phyloP scores from a whole-genome alignment of 2,113 vertebrate species.

The Chauna torquata region DNA sequence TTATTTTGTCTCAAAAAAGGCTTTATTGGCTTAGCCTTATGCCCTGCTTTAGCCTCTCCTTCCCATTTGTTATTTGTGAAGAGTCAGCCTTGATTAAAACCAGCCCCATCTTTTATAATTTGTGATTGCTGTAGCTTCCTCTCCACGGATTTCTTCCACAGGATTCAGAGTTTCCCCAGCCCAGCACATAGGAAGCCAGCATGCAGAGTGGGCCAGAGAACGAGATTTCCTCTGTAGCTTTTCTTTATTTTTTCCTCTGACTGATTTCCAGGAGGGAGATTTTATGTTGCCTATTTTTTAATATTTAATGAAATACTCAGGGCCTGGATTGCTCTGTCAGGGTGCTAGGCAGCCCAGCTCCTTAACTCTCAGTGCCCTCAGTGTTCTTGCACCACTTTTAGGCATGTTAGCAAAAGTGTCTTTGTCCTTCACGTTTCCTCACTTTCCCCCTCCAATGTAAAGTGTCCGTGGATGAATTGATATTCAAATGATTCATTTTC shows the following conservation, averaged over 20 bases:
- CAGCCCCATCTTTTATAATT: conserved; percentile 51
- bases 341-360: background rate
- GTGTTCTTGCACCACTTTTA: background rate
- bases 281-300: conserved; percentile 13
- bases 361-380: background rate
- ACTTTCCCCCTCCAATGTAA: background rate
- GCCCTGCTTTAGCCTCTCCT: conserved; percentile 38
- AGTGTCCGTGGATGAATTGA: background rate
- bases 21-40: conserved; percentile 61
- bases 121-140: conserved; percentile 43
- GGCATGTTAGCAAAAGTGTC: background rate
- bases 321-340: background rate
- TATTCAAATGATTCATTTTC: background rate
- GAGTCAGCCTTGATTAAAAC: conserved; percentile 63
- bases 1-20: conserved; percentile 47
- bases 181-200: conserved; percentile 44
- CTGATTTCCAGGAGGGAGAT: conserved; percentile 47
- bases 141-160: conserved; percentile 63
- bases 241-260: conserved; percentile 48
- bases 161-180: conserved; percentile 61
- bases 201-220: background rate
- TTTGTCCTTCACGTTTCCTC: background rate
- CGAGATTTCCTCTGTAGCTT: conserved; percentile 34
- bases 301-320: background rate
- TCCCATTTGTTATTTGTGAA: conserved; percentile 49